A percentile compares a stretch with the other conserved stretches of the same genome.
Evolutionary conservation across 2,113 vertebrate genomes (phyloP).

Genomic region (Microtus ochrogaster): DNA sequence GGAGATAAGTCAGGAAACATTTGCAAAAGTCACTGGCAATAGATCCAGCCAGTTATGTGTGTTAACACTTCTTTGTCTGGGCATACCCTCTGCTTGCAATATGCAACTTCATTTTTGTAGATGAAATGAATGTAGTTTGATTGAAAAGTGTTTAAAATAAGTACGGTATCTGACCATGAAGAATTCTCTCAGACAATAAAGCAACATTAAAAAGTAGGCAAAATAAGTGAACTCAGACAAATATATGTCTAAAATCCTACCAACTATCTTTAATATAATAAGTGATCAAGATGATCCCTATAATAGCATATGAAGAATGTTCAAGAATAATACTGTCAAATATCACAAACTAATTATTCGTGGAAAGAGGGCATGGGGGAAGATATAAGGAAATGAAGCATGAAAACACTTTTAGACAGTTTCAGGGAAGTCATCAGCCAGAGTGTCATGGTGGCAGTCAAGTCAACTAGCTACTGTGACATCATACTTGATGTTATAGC

Average conservation of each 20-base stretch:
- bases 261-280: neutral
- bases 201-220: neutral
- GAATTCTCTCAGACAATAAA: no score
- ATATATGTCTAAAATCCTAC: no score
- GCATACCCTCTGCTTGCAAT: neutral
- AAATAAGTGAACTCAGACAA: neutral
- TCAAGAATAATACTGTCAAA: neutral
- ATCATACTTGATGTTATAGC: conserved; percentile 15
- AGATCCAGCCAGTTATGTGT: neutral
- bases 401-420: neutral
- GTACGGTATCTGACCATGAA: neutral
- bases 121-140: no score
- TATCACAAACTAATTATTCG: neutral
- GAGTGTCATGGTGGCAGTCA: neutral
- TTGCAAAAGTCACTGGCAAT: neutral
- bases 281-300: neutral
- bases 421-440: conserved; percentile 3
- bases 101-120: neutral
- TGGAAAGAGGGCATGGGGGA: neutral
- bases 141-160: neutral
- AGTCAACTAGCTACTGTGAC: neutral
- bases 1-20: neutral
- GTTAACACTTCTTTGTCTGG: neutral
- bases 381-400: neutral
- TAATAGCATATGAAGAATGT: neutral